Base-by-base conservation (phyloP, 2,888 invertebrate genomes). In the Petrolisthes cinctipes region DNA sequence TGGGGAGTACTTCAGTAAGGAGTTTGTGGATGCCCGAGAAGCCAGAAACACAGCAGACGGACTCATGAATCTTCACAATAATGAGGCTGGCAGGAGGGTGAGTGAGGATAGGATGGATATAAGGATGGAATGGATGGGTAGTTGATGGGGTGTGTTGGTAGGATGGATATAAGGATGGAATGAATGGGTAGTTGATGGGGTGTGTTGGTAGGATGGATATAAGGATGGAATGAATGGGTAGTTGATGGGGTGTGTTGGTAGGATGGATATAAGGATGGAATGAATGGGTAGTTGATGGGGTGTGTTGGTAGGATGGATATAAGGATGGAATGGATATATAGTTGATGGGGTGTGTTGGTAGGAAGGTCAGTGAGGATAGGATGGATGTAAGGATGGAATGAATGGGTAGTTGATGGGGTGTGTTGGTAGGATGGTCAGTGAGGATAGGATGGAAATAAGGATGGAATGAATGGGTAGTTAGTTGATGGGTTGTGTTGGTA, bases 41-140 rank as follows among this genome's bases (percentile, higher is more conserved):
- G 95, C 95, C 92, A 94, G 94, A 84, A 94, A 95, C 86, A 94
- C 95, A 23, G 95, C 96, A 56, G 95, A 95, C 83, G 96, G 96
- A 1, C 94, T 97, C 82, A 97, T 98, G 96, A 97, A 97, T 93
- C 94, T 97, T 66, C 98, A 98, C 93, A 98, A 98, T 93, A 97
- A 97, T 92, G 97, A 97, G 92, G 98, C 97, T 88, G 98, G 98
- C 86, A 94, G 98, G 93, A 94, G 97, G 94, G 97, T 97, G 93
- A 93, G 73, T 73, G 14, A 73, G 73, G 37, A 37, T 37, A 37
- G 37, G 1, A 20, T n/a, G 71, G 20, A n/a, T 4, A 61, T 9
- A 61, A 61, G 61, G 61, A 61, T 61, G 61, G 61, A 61, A 20
- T 17, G 71, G 7, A 20, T n/a, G 71, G 20, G 7, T 1, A 7